Percentiles rank a stretch among this genome's conserved stretches.
Evolutionary conservation across 2,113 vertebrate species (phyloP).

Genomic region (Esox niger): DNA sequence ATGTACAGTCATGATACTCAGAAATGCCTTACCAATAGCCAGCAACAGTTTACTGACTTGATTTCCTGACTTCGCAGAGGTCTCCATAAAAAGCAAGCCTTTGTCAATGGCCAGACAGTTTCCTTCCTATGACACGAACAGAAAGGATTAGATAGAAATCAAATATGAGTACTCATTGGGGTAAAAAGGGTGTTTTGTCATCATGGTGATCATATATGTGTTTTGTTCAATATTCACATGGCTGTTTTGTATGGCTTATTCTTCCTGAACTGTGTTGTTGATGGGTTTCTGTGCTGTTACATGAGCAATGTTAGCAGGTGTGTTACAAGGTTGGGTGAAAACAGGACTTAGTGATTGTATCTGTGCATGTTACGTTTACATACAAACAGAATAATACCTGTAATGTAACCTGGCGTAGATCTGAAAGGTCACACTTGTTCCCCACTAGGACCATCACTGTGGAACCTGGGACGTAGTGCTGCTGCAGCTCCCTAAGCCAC

Average conservation of each 20-base stretch:
- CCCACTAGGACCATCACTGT: slow-evolving; percentile 73
- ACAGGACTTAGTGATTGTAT: background rate
- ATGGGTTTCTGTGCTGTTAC: too few relatives aligned
- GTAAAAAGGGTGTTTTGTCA: too few relatives aligned
- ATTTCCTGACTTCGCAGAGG: slow-evolving; percentile 72
- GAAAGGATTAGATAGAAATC: background rate
- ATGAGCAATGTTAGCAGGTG: background rate
- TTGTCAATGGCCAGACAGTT: slow-evolving; percentile 64
- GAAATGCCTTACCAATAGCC: slow-evolving; percentile 55
- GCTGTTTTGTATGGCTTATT: too few relatives aligned
- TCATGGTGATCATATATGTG: too few relatives aligned
- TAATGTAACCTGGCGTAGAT: slow-evolving; percentile 57
- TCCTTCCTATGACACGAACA: slow-evolving; percentile 65
- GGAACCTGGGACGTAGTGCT: slow-evolving; percentile 57
- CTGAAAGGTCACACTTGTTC: slow-evolving; percentile 75
- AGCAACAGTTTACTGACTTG: slow-evolving; percentile 66
- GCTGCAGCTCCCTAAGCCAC: slow-evolving; percentile 78
- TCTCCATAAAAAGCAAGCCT: slow-evolving; percentile 71
- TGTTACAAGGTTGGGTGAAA: background rate
- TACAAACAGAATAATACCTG: slow-evolving; percentile 59
- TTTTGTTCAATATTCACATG: too few relatives aligned
- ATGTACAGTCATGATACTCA: background rate
- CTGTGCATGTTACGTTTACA: background rate
- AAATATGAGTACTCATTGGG: too few relatives aligned
- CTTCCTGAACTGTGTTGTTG: too few relatives aligned